These are phyloP conservation scores for Leptarthrus brevirostris DNA, from an alignment of 2,888 invertebrate species.

Conservation along the genomic window DNA sequence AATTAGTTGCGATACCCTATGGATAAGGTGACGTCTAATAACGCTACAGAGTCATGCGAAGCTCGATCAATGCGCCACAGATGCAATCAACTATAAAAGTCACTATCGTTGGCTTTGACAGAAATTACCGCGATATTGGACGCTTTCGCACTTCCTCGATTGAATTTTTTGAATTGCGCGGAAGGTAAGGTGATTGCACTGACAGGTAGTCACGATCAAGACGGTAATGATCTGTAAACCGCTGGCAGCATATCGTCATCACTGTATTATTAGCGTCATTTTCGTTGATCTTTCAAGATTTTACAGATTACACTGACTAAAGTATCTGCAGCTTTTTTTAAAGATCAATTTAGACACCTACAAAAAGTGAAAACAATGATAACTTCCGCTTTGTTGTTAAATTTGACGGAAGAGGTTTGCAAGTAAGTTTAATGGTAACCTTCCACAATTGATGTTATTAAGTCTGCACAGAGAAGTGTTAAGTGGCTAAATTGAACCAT, in stretches of 20 bases:
- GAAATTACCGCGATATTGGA: slow-evolving; percentile 7
- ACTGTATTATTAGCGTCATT: slow-evolving; percentile 1
- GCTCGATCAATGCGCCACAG: background rate
- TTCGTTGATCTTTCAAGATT: slow-evolving; percentile 12
- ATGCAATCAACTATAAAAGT: slow-evolving; percentile 25
- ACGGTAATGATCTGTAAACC: slow-evolving; percentile 9
- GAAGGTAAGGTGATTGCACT: slow-evolving; percentile 36
- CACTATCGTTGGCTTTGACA: slow-evolving; percentile 29
- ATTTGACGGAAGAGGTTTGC: background rate
- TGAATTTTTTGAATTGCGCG: slow-evolving; percentile 1
- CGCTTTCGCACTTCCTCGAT: slow-evolving; percentile 37
- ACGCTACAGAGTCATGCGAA: slow-evolving; percentile 27
- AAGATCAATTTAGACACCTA: background rate
- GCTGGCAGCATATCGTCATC: background rate
- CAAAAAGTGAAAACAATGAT: slow-evolving; percentile 20
- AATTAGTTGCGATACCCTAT: slow-evolving; percentile 28
- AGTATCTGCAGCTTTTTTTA: too few relatives aligned
- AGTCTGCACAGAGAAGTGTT: background rate
- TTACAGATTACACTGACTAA: background rate
- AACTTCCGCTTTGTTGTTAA: slow-evolving; percentile 7
- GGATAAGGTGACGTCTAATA: slow-evolving; percentile 23
- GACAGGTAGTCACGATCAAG: slow-evolving; percentile 23
- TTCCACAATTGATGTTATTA: background rate
- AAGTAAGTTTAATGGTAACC: background rate
- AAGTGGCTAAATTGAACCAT: background rate